Evolutionary conservation across 1,140 invertebrate genomes (phyloP), one percentile per base, ranked within the genome.

Genomic region (Orius laevigatus): DNA sequence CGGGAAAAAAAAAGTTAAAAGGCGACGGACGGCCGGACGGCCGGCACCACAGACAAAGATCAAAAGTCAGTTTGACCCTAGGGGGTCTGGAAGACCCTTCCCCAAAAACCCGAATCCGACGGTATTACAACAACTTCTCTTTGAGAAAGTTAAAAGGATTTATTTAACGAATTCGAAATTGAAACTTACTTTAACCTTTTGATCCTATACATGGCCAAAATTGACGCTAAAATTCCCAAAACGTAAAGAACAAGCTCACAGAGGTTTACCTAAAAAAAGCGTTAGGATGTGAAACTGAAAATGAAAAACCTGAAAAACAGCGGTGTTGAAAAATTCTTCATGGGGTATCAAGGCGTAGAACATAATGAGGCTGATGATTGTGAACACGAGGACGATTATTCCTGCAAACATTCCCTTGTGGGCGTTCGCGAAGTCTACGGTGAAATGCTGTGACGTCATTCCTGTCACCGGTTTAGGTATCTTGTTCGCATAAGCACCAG

Each of bases 331-430:
- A 47, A 25, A 8, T 25, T 25, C 25, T 8, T 3, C 3, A 25
- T 8, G 25, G 8, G 25, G 8, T 14, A 42, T 19, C 10, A 42
- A 19, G 11, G 81, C 77, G 58, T 81, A 80, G 62, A 81, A 83
- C 2, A 82, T 67, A 56, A 82, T 80, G 8, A 81, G 68, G 40
- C 74, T 74, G 53, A 84, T 79, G 46, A 83, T 74, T 9, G 78
- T 80, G 14, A 79, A 61, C 2, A 81, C 77, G 2, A 78, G 62
- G 2, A 75, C 66, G 5, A 80, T 66, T 8, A 84, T 72, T 9
- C 79, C 79, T 56, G 73, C 66, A 56, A 83, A 81, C 3, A 84
- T 62, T 0, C 75, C 74, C 53, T 77, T 79, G 57, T 80, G 78
- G 3, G 79, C 74, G 51, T 75, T 75, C 12, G 78, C 72, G 57